Evolutionary conservation across 2,113 vertebrate species (phyloP).

Genomic region (Jacana jacana): DNA sequence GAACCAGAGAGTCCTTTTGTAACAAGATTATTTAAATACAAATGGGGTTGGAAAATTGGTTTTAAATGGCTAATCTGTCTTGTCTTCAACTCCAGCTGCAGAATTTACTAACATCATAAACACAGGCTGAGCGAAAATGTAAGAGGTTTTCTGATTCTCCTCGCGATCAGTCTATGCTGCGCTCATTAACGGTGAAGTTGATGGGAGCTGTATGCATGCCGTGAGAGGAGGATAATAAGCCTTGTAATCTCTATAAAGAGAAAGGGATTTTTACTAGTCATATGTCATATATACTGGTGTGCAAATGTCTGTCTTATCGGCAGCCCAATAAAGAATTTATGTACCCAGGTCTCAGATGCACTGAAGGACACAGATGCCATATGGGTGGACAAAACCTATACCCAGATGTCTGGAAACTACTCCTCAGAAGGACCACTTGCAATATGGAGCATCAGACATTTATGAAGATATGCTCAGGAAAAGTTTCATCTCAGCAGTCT

Average conservation of each 20-base stretch:
- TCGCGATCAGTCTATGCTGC: background rate
- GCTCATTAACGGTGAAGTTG: slow-evolving; percentile 24
- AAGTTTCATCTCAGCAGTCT: background rate
- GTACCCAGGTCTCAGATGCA: background rate
- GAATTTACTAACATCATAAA: slow-evolving; percentile 70
- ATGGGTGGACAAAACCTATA: background rate
- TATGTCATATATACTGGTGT: background rate
- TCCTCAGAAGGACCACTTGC: background rate
- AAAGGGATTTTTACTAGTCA: slow-evolving; percentile 7
- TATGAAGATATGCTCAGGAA: background rate
- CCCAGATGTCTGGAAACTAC: background rate
- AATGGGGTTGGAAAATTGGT: slow-evolving; percentile 67
- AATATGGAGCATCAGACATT: background rate
- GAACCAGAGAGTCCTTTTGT: slow-evolving; percentile 50
- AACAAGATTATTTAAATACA: slow-evolving; percentile 70
- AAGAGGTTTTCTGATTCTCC: slow-evolving; percentile 42
- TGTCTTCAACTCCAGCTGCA: slow-evolving; percentile 58
- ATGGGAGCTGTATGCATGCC: slow-evolving; percentile 6
- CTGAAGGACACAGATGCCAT: background rate
- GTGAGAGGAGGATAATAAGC: slow-evolving; percentile 36
- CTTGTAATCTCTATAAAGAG: slow-evolving; percentile 36
- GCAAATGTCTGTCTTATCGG: background rate
- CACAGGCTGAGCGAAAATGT: slow-evolving; percentile 46
- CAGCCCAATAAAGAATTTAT: background rate
- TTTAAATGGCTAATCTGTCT: slow-evolving; percentile 70